phyloP scores from a whole-genome alignment of 1,140 invertebrate species.

The Ceratina calcarata region DNA sequence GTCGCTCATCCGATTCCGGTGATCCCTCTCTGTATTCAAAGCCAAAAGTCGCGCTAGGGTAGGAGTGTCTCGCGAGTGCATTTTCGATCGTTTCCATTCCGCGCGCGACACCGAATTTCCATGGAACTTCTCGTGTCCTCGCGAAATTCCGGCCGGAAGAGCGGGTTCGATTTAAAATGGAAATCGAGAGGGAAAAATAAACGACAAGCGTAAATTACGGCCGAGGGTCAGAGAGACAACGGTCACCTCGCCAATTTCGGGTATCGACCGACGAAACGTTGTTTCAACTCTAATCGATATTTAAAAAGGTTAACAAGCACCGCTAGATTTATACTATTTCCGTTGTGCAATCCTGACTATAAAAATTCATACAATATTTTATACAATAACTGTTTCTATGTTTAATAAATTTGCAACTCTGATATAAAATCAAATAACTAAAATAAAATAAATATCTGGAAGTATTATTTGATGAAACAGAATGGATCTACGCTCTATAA shows the following conservation, averaged over 20 bases:
- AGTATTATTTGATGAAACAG: no score
- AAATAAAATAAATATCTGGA: no score
- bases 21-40: constrained; percentile 17
- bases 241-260: constrained; percentile 17
- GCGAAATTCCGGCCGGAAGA: constrained; percentile 34
- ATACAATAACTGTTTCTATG: no score
- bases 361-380: no score
- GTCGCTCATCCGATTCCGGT: not conserved
- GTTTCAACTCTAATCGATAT: constrained; percentile 24
- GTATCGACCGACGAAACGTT: constrained; percentile 15
- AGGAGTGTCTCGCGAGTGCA: not conserved
- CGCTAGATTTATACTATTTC: not conserved
- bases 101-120: constrained; percentile 24
- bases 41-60: not conserved
- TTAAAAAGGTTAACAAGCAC: not conserved
- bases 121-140: not conserved
- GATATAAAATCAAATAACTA: no score
- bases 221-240: not conserved
- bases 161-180: constrained; percentile 43
- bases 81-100: constrained; percentile 31
- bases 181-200: constrained; percentile 40
- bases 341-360: no score
- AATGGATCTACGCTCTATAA: no score
- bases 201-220: constrained; percentile 16
- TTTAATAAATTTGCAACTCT: no score